These are phyloP conservation scores for Monopterus albus DNA, from an alignment of 2,113 vertebrate genomes.

Conservation along the genomic window DNA sequence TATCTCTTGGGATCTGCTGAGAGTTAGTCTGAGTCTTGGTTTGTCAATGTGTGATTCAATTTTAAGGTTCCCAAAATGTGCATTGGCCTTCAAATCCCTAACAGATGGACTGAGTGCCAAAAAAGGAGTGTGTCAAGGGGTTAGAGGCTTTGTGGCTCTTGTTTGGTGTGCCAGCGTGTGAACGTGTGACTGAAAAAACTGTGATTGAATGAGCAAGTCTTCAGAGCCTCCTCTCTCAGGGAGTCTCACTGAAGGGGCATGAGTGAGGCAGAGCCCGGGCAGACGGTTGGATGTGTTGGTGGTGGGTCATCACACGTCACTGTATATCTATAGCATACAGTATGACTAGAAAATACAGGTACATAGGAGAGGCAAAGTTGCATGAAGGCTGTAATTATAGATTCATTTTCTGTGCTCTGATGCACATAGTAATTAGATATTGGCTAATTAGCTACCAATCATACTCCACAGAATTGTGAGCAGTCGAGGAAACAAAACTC, in stretches of 20 bases:
- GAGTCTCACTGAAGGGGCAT: slow-evolving; percentile 65
- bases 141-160: slow-evolving; percentile 53
- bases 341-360: slow-evolving; percentile 6
- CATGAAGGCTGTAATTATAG: slow-evolving; percentile 44
- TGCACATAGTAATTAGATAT: slow-evolving; percentile 60
- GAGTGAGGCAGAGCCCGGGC: slow-evolving; percentile 17
- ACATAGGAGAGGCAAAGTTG: slow-evolving; percentile 4
- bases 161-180: slow-evolving; percentile 47
- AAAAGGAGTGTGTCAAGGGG: slow-evolving; percentile 37
- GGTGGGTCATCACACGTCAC: slow-evolving; percentile 17
- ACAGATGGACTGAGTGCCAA: slow-evolving; percentile 49
- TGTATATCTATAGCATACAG: slow-evolving; percentile 14
- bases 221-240: slow-evolving; percentile 50
- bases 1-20: slow-evolving; percentile 51
- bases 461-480: slow-evolving; percentile 41
- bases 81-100: slow-evolving; percentile 64
- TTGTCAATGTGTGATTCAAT: slow-evolving; percentile 63
- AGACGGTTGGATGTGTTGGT: slow-evolving; percentile 29
- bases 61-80: slow-evolving; percentile 62
- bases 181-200: slow-evolving; percentile 62
- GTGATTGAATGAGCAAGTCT: slow-evolving; percentile 72
- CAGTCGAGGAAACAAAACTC: slow-evolving; percentile 54
- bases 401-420: slow-evolving; percentile 36
- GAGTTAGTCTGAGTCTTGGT: slow-evolving; percentile 35
- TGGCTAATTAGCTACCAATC: slow-evolving; percentile 64